These are phyloP conservation scores for Cliona cf. orientalis DNA, from an alignment of 37 sponge, comb jelly and placozoan genomes.

Conservation along the genomic window DNA sequence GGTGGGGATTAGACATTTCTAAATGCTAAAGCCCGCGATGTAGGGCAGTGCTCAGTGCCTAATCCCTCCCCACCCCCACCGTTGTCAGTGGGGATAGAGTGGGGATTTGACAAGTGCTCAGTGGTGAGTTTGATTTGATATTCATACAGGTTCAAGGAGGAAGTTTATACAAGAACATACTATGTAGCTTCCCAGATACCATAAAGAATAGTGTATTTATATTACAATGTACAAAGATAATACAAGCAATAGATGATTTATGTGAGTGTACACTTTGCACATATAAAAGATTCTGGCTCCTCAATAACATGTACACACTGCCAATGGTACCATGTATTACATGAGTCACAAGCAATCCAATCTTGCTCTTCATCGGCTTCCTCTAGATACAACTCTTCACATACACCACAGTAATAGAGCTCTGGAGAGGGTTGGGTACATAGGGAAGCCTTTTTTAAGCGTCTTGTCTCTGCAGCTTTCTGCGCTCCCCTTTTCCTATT, in stretches of 20 bases:
- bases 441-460: background rate
- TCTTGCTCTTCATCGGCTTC: constrained; percentile 12
- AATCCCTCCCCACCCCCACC: background rate
- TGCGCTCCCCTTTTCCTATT: constrained; percentile 22
- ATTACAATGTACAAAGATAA: too few relatives aligned
- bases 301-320: background rate
- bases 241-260: too few relatives aligned
- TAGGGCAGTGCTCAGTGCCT: too few relatives aligned
- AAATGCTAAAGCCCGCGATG: too few relatives aligned
- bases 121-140: too few relatives aligned
- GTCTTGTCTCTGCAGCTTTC: constrained; percentile 35
- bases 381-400: constrained; percentile 15
- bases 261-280: background rate
- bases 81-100: background rate
- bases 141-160: too few relatives aligned
- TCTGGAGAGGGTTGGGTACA: background rate
- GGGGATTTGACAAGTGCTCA: background rate
- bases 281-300: background rate
- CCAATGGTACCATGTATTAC: constrained; percentile 31
- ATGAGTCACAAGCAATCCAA: constrained; percentile 42
- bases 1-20: too few relatives aligned
- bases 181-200: too few relatives aligned
- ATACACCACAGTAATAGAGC: constrained; percentile 18
- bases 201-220: too few relatives aligned
- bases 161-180: too few relatives aligned